These are phyloP conservation scores for Anolis sagrei DNA, from an alignment of 2,113 vertebrate genomes.

Conservation along the genomic window DNA sequence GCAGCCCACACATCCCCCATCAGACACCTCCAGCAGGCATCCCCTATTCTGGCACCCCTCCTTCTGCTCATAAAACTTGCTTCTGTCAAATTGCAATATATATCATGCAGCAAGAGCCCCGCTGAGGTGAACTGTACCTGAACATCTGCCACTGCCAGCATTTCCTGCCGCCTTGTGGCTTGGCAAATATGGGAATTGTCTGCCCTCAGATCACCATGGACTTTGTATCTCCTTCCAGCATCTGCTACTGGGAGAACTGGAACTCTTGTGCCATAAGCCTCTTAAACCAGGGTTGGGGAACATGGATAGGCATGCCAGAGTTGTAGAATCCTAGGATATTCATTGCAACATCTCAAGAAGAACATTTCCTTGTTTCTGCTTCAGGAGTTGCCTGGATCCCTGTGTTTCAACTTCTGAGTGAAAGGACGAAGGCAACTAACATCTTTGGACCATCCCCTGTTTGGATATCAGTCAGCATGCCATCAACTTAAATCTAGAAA, in stretches of 20 bases:
- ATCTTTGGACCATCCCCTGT: no score
- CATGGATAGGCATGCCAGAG: not conserved
- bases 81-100: not conserved
- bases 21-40: not conserved
- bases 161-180: not conserved
- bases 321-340: not conserved
- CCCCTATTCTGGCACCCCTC: not conserved
- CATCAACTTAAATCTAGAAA: no score
- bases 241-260: not conserved
- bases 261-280: not conserved
- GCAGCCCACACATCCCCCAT: not conserved
- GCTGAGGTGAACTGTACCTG: not conserved
- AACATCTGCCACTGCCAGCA: not conserved
- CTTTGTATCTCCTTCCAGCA: not conserved
- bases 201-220: rapidly evolving
- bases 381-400: not conserved
- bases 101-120: not conserved
- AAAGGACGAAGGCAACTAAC: no score
- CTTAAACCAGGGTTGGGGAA: not conserved
- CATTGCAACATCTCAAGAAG: not conserved
- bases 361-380: not conserved
- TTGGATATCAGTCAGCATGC: no score
- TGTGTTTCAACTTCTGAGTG: not conserved
- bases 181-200: not conserved
- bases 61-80: not conserved